phyloP scores from a whole-genome alignment of 2,113 vertebrate genomes.

The Ginglymostoma cirratum region DNA sequence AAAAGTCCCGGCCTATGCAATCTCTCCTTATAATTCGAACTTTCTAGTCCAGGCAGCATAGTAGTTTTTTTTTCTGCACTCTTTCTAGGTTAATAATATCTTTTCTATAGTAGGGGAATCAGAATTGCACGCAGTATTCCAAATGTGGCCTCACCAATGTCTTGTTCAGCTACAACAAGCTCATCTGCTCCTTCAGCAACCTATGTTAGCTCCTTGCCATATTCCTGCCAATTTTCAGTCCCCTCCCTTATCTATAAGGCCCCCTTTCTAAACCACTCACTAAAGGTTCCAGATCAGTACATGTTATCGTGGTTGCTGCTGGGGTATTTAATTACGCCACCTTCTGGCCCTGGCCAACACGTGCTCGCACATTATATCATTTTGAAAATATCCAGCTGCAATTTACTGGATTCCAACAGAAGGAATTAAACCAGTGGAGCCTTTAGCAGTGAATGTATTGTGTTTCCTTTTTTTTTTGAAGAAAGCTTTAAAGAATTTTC shows the following conservation, averaged over 20 bases:
- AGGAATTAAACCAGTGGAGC: background rate
- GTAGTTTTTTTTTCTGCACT: no score
- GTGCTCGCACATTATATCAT: background rate
- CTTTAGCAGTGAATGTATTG: background rate
- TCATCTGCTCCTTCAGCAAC: background rate
- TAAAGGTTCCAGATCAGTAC: background rate
- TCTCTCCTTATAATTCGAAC: no score
- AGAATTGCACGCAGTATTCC: no score
- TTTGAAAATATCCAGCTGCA: constrained; percentile 8
- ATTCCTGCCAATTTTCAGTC: background rate
- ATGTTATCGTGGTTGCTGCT: background rate
- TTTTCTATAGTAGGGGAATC: no score
- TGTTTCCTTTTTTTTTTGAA: background rate
- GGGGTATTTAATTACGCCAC: background rate
- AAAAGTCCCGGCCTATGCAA: no score
- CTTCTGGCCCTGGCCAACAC: background rate
- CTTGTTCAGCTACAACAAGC: no score
- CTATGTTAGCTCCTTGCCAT: background rate
- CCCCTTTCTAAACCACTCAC: background rate
- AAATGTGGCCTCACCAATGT: no score
- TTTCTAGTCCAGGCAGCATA: no score
- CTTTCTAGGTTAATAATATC: no score
- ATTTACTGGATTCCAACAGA: constrained; percentile 16
- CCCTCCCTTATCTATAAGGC: background rate
- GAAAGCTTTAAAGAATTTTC: background rate